Percentiles rank a stretch among this genome's conserved stretches.
Evolutionary conservation across 2,113 vertebrate species (phyloP).

Genomic region (Amphiprion ocellaris): DNA sequence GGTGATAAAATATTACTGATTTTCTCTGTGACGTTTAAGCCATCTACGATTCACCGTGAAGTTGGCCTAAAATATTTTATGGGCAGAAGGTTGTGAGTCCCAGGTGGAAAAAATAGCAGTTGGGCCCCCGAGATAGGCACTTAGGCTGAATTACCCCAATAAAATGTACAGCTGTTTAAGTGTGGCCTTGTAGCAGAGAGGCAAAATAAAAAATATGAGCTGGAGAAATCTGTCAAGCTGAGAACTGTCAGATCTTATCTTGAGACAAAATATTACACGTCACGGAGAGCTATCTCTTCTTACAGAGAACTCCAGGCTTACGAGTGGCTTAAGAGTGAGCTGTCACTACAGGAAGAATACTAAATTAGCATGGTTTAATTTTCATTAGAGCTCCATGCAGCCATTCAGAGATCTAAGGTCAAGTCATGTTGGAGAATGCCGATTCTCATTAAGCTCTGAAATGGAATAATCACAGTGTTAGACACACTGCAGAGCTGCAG

Average conservation of each 20-base stretch:
- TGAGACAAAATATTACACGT: constrained; percentile 15
- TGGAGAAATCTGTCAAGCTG: constrained; percentile 14
- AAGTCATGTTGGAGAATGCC: constrained; percentile 72
- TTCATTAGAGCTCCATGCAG: constrained; percentile 62
- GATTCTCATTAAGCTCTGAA: constrained; percentile 71
- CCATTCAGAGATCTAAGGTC: constrained; percentile 67
- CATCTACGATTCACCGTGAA: constrained; percentile 1
- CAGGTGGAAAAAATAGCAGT: constrained; percentile 37
- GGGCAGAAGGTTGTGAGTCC: constrained; percentile 38
- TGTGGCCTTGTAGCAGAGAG: constrained; percentile 10
- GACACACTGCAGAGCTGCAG: constrained; percentile 30
- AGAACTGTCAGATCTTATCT: constrained; percentile 16
- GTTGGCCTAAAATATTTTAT: constrained; percentile 53
- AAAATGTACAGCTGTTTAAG: constrained; percentile 50
- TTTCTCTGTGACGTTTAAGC: constrained; percentile 10
- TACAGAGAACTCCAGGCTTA: not conserved
- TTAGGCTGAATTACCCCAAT: constrained; percentile 40
- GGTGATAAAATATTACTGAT: constrained; percentile 32
- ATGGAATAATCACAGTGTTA: constrained; percentile 57
- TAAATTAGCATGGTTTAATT: constrained; percentile 71
- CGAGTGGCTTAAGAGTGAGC: constrained; percentile 8
- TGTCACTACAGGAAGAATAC: constrained; percentile 45
- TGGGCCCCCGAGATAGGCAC: constrained; percentile 44
- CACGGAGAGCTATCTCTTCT: not conserved
- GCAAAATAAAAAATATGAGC: constrained; percentile 14